Evolutionary conservation across 2,113 vertebrate genomes (phyloP), one percentile per base, ranked within the genome.

Genomic region (Circaetus gallicus): DNA sequence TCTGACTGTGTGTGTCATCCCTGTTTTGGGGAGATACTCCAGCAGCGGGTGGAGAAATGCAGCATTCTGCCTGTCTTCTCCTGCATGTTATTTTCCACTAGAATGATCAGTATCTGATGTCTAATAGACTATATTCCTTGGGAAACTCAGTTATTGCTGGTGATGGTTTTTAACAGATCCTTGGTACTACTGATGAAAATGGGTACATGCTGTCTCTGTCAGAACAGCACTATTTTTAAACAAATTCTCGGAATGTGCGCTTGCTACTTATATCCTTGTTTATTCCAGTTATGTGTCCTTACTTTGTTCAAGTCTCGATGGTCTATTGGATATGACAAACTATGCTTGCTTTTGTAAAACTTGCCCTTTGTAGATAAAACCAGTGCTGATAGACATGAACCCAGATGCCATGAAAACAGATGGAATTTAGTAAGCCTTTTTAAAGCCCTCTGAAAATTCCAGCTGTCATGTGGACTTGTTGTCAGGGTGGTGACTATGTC

Each of bases 151-250:
- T 89, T 76, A 36, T n/a, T 82, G 38, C 28, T 81, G 45, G 20
- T 62, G 49, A 32, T 74, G 13, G 6, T 73, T 89, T 94, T 91
- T 89, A 58, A 53, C 81, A 89, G n/a, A 55, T 82, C 58, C 86
- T 82, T 80, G 42, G 19, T 73, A 43, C 38, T 90, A 10, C 47
- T 56, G 50, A 20, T 74, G 50, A 32, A 94, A 87, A 71, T 67
- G 84, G 16, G 78, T 89, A 78, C 45, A 28, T 71, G 50, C 53
- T 80, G 61, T 73, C 79, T 82, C 86, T 93, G 70, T 88, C 53
- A 77, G 81, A 91, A 76, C 61, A 96, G 74, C 71, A 29, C 32
- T 95, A 59, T 94, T 94, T 90, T 95, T 18, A 94, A 83, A 91
- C 21, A 28, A 17, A 2, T 90, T 93, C 25, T 73, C 89, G 82